These are phyloP conservation scores for Cryptotermes secundus DNA, from an alignment of 1,140 invertebrate genomes.

Conservation along the genomic window DNA sequence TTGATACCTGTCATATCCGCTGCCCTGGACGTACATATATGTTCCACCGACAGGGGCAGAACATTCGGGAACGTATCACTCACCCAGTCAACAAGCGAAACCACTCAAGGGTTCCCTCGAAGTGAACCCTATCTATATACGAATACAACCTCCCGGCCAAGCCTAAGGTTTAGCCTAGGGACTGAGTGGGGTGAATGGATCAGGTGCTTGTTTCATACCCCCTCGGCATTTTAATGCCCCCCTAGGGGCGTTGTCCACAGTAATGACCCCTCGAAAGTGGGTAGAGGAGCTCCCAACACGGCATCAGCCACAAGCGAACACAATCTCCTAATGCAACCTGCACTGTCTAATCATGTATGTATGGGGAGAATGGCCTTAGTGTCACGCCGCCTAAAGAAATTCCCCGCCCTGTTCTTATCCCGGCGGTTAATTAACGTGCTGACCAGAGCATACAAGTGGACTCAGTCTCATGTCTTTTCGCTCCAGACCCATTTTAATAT, in stretches of 20 bases:
- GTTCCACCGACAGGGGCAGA: neutral
- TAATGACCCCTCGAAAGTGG: slow-evolving; percentile 8
- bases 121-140: neutral
- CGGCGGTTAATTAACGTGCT: too few species aligned
- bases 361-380: too few species aligned
- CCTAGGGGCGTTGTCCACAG: slow-evolving; percentile 6
- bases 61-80: neutral
- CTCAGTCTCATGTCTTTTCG: too few species aligned
- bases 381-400: too few species aligned
- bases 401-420: too few species aligned
- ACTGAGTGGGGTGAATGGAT: neutral
- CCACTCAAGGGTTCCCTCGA: neutral
- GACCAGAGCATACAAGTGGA: too few species aligned
- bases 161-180: neutral
- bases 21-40: too few species aligned
- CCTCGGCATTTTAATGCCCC: slow-evolving; percentile 9
- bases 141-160: neutral
- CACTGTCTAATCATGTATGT: neutral
- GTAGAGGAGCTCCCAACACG: neutral
- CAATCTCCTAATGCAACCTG: neutral
- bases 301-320: neutral
- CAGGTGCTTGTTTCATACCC: slow-evolving; percentile 13
- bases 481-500: too few species aligned
- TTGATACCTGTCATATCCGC: too few species aligned
- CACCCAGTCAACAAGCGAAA: neutral